Evolutionary conservation across 2,888 invertebrate species (phyloP), one percentile per base, ranked within the genome.

Genomic region (Andricus quercusramuli): DNA sequence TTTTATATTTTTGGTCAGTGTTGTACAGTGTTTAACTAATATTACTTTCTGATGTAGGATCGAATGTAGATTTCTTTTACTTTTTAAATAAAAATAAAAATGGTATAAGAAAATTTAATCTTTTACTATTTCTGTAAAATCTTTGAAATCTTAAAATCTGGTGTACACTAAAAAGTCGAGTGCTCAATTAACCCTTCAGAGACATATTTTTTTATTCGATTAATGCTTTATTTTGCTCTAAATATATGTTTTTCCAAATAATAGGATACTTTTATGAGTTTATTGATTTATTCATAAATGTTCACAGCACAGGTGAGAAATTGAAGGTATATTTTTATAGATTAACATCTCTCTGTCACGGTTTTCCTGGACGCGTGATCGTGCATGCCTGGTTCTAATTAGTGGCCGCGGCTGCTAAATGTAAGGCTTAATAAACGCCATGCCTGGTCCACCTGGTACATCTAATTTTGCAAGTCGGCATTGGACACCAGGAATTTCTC

Each of bases 341-440:
- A n/a, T n/a, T 66, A 37, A 41, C 41, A 67, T n/a, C n/a, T 56
- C n/a, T 62, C 62, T 62, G 62, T 15, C 15, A 25, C 62, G 25
- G 15, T 25, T 47, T 47, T 47, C 17, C 20, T 9, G 47, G 41
- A 25, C 15, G 6, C 44, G 15, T 17, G 44, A 68, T 68, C 2
- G 25, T 44, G 68, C 68, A 44, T 68, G 25, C 15, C 22, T 62
- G 25, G 13, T 77, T 77, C 56, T 56, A 37, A 37, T 37, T 25
- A 37, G n/a, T 22, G 70, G n/a, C 44, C 66, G 74, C 70, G 79
- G 29, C 70, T 59, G 81, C 59, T 81, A 83, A 84, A 83, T 80
- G 80, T 59, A 32, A 41, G 29, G 79, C 79, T 83, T 80, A 83
- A 84, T 77, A 81, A 84, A 80, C 79, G 20, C 66, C 22, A 47